A percentile compares a stretch with the other conserved stretches of the same genome.
Evolutionary conservation across 2,797 vertebrate species (phyloP).

Genomic region (Notamacropus eugenii): DNA sequence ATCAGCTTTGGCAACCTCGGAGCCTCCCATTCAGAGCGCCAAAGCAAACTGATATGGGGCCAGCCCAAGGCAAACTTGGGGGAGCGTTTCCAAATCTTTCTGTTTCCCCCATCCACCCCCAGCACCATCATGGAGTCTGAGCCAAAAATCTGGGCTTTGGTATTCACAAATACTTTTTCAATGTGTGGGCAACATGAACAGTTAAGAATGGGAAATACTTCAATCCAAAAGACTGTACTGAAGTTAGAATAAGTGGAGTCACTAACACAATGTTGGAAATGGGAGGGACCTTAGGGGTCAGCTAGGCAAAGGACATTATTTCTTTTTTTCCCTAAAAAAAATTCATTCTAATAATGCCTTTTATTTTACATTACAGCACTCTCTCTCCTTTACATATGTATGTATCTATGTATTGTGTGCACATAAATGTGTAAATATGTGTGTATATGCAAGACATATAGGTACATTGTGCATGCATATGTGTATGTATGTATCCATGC

Average conservation of each 20-base stretch:
- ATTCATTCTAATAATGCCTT: background rate
- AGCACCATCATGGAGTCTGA: background rate
- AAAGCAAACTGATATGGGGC: constrained; percentile 52
- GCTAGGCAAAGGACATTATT: background rate
- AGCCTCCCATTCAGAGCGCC: constrained; percentile 62
- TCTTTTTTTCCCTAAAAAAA: background rate
- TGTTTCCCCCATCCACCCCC: background rate
- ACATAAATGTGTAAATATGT: too few species aligned
- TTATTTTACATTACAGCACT: background rate
- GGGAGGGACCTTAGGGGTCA: background rate
- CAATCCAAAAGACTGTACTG: background rate
- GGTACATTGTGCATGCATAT: too few species aligned
- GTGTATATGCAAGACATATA: too few species aligned
- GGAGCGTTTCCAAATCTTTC: background rate
- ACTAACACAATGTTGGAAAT: background rate
- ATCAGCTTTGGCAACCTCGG: constrained; percentile 57
- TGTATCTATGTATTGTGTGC: background rate
- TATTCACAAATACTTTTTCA: constrained; percentile 49
- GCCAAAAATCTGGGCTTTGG: constrained; percentile 14
- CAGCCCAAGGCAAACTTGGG: constrained; percentile 33
- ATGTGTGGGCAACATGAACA: constrained; percentile 14
- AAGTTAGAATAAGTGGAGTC: background rate
- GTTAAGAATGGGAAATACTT: constrained; percentile 42
- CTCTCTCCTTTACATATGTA: background rate
- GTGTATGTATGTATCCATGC: background rate